A percentile compares a stretch with the other conserved stretches of the same genome.
Evolutionary conservation across 2,888 invertebrate genomes (phyloP).

Genomic region (Lasioglossum marginatum): DNA sequence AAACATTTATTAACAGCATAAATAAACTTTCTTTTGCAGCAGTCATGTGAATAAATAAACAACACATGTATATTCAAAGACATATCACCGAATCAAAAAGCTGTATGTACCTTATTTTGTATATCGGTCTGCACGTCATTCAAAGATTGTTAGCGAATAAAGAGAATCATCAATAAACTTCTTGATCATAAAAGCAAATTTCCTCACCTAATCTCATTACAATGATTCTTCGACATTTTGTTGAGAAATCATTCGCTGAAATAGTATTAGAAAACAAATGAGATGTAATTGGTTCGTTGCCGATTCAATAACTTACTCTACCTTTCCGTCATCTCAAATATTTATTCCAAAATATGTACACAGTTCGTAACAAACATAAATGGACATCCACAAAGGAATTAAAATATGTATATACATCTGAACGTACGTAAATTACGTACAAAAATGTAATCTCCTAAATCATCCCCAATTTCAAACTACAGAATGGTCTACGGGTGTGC

Average conservation of each 20-base stretch:
- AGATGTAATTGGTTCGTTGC: too few species aligned
- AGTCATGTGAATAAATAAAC: constrained; percentile 15
- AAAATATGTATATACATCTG: not conserved
- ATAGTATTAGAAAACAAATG: too few species aligned
- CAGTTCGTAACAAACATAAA: constrained; percentile 1
- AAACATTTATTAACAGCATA: not conserved
- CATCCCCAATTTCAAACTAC: not conserved
- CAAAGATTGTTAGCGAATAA: constrained; percentile 28
- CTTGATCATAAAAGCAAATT: constrained; percentile 7
- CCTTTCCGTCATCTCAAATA: not conserved
- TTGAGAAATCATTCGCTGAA: not conserved
- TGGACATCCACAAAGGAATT: not conserved
- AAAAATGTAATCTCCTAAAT: not conserved
- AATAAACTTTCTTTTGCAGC: not conserved
- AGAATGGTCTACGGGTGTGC: constrained; percentile 39
- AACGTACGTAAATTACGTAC: not conserved
- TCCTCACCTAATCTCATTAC: not conserved
- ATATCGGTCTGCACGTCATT: constrained; percentile 43
- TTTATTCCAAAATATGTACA: constrained; percentile 42
- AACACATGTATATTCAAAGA: constrained; percentile 56
- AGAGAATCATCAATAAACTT: constrained; percentile 54
- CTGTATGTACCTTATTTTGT: constrained; percentile 63
- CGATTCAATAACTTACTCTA: not conserved
- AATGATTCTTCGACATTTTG: not conserved
- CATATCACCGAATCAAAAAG: constrained; percentile 59